Conservation (phyloP, 2,888 invertebrate genomes). For the Vannuccia rotundouncinata region DNA sequence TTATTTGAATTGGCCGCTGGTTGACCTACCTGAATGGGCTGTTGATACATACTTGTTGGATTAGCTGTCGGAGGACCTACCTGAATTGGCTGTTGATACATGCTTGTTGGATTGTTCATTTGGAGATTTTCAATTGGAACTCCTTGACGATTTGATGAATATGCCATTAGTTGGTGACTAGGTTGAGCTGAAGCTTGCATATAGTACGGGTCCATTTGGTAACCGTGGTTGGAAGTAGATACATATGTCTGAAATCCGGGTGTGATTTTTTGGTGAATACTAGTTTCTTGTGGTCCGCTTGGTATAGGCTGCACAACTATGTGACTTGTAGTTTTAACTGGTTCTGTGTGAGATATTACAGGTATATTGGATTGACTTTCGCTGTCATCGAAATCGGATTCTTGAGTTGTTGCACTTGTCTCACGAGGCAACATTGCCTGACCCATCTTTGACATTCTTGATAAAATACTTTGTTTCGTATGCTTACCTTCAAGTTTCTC, state of each 20-base stretch:
- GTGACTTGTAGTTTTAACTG: neutral
- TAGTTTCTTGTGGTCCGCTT: no score
- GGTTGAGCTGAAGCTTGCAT: neutral
- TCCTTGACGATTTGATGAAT: neutral
- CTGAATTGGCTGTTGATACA: neutral
- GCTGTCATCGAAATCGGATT: neutral
- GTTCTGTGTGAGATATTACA: neutral
- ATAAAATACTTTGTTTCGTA: neutral
- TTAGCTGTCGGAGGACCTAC: neutral
- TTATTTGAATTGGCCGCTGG: neutral
- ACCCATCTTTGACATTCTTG: constrained; percentile 5
- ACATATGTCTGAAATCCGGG: neutral
- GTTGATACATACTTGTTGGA: neutral
- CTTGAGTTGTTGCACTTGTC: neutral
- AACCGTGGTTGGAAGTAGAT: neutral
- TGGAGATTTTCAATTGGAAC: no score
- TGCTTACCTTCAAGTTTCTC: neutral
- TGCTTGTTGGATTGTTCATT: no score
- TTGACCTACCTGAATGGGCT: neutral
- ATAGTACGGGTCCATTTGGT: neutral
- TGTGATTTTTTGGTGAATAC: neutral
- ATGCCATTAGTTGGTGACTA: neutral
- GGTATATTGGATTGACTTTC: neutral
- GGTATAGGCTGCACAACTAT: neutral
- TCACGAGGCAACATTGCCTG: neutral